Conservation (phyloP, 2,113 vertebrate genomes). For the Mystacornis crossleyi region DNA sequence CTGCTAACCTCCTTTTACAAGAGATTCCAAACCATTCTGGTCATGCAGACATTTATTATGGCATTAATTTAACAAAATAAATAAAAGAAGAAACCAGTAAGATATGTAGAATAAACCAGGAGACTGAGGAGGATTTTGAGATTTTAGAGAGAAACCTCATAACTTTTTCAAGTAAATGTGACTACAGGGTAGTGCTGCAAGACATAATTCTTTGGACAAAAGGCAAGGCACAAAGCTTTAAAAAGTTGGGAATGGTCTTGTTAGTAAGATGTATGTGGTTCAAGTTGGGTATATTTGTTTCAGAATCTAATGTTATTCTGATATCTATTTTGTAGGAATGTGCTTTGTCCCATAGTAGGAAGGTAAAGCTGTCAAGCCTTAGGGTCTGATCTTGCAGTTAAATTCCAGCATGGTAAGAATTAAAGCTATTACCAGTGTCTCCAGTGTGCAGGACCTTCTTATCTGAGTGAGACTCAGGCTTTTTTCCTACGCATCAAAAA, state of each 20-base stretch:
- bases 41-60: neutral
- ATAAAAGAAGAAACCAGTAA: neutral
- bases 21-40: neutral
- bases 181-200: neutral
- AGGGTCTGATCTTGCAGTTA: neutral
- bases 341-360: neutral
- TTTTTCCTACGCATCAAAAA: neutral
- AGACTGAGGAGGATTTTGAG: neutral
- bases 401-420: neutral
- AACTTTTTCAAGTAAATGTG: neutral
- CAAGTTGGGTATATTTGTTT: neutral
- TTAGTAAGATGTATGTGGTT: neutral
- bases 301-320: neutral
- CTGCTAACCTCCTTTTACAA: neutral
- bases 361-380: neutral
- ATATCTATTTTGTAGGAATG: neutral
- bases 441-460: neutral
- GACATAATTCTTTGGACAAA: neutral
- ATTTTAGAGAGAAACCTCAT: neutral
- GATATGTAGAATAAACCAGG: neutral
- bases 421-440: neutral
- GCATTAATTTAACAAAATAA: neutral
- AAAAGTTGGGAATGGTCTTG: neutral
- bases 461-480: neutral
- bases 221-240: neutral